A percentile compares a stretch with the other conserved stretches of the same genome.
Evolutionary conservation across 2,888 invertebrate genomes (phyloP).

Genomic region (Brenthis daphne): DNA sequence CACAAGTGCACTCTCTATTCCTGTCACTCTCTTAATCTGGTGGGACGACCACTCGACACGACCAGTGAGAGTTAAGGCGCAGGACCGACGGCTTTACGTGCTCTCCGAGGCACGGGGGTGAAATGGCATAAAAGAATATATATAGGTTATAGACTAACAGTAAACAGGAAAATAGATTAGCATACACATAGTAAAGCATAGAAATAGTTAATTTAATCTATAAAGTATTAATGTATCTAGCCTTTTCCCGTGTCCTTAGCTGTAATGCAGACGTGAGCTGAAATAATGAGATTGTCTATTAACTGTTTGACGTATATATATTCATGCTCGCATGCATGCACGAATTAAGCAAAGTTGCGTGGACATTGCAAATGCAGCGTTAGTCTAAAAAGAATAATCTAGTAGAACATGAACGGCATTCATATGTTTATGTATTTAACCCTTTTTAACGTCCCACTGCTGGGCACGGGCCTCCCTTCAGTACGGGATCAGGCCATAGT

Average conservation of each 20-base stretch:
- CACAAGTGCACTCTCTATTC: too few relatives aligned
- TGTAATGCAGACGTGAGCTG: constrained; percentile 66
- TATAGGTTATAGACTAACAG: neutral
- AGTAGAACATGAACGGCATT: too few relatives aligned
- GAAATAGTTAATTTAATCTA: constrained; percentile 55
- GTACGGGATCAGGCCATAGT: too few relatives aligned
- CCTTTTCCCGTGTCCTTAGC: constrained; percentile 67
- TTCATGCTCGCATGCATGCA: constrained; percentile 39
- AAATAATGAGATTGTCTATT: constrained; percentile 73
- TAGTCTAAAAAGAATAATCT: neutral
- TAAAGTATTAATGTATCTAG: constrained; percentile 50
- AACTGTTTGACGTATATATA: constrained; percentile 71
- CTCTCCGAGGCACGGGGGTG: too few relatives aligned
- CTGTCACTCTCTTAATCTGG: too few relatives aligned
- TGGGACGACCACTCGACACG: too few relatives aligned
- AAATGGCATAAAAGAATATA: neutral
- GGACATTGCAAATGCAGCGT: constrained; percentile 11
- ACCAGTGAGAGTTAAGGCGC: too few relatives aligned
- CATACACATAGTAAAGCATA: constrained; percentile 55
- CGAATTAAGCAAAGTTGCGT: constrained; percentile 43
- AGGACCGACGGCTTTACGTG: too few relatives aligned
- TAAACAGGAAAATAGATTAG: constrained; percentile 20
- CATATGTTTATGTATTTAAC: too few relatives aligned
- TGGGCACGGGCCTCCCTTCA: too few relatives aligned
- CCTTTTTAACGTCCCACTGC: too few relatives aligned